phyloP scores from a whole-genome alignment of 2,113 vertebrate genomes.

The Ochotona princeps region DNA sequence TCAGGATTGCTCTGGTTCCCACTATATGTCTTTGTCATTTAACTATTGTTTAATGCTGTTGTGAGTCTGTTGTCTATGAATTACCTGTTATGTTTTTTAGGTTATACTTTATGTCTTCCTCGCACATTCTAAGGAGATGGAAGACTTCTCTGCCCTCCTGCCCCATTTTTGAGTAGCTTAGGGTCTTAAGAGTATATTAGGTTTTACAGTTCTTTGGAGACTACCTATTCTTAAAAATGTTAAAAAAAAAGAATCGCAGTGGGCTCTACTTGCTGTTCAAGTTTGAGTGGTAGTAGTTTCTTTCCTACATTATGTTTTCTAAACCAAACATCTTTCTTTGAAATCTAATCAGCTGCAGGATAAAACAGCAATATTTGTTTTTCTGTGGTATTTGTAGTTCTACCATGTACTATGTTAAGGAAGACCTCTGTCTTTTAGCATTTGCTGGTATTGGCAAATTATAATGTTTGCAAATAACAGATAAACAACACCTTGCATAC shows the following conservation, averaged over 20 bases:
- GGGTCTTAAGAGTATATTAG: no score
- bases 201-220: no score
- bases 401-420: not conserved
- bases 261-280: not conserved
- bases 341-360: slow-evolving; percentile 7
- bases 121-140: no score
- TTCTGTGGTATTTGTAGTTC: not conserved
- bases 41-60: no score
- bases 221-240: not conserved
- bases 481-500: slow-evolving; percentile 68
- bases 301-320: slow-evolving; percentile 57
- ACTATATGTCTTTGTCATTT: no score
- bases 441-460: slow-evolving; percentile 77
- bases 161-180: no score
- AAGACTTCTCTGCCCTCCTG: no score
- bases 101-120: no score
- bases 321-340: not conserved
- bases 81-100: no score
- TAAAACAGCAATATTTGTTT: slow-evolving; percentile 6
- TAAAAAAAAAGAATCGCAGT: not conserved
- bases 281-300: slow-evolving; percentile 28
- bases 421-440: slow-evolving; percentile 75
- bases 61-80: no score
- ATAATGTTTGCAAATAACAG: slow-evolving; percentile 76
- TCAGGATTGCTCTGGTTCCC: no score